Conservation (phyloP, 2,888 invertebrate genomes). For the Lamellibrachia satsuma region DNA sequence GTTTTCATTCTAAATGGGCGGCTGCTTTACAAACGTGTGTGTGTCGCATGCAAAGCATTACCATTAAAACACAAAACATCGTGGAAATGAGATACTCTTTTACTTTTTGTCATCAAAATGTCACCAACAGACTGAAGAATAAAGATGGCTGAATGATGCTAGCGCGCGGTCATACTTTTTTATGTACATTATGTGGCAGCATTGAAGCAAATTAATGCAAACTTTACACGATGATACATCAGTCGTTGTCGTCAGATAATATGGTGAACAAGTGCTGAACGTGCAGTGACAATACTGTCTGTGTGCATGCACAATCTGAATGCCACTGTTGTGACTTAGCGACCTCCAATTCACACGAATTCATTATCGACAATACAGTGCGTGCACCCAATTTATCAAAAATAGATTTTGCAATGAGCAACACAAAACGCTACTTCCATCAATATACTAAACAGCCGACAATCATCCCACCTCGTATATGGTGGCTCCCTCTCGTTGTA, state of each 20-base stretch:
- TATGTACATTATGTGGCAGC: slow-evolving; percentile 1
- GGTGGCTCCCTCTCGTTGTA: background rate
- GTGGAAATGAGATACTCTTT: background rate
- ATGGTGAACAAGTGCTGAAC: background rate
- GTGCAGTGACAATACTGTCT: background rate
- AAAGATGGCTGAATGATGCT: slow-evolving; percentile 17
- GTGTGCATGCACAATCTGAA: background rate
- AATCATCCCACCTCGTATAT: background rate
- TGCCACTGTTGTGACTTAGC: background rate
- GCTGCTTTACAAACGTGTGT: no score
- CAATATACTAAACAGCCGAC: background rate
- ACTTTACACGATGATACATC: slow-evolving; percentile 17
- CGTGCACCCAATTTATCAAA: slow-evolving; percentile 8
- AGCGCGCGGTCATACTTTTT: background rate
- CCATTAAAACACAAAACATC: background rate
- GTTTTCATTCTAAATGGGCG: background rate
- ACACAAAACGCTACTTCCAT: background rate
- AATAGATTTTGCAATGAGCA: slow-evolving; percentile 17
- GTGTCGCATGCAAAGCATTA: background rate
- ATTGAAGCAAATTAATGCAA: slow-evolving; percentile 17
- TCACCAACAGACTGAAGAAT: background rate
- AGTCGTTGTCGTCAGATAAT: background rate
- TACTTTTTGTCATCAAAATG: slow-evolving; percentile 4
- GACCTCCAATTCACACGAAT: background rate
- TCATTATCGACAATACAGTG: background rate